Evolutionary conservation across 2,888 invertebrate species (phyloP).

Genomic region (Calephelis perditalis): DNA sequence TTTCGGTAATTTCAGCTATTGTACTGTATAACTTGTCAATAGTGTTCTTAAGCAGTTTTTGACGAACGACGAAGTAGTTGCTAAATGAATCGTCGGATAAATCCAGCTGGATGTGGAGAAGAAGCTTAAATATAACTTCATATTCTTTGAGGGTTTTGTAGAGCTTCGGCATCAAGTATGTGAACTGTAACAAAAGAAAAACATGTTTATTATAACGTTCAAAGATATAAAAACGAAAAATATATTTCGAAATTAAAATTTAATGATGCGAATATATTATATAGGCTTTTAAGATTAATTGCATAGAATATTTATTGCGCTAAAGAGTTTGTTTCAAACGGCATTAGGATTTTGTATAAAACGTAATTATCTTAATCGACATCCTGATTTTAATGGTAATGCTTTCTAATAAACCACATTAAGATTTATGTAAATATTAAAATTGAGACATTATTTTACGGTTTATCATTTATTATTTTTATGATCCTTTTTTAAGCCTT

Average conservation of each 20-base stretch:
- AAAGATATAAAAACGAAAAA: conserved; percentile 8
- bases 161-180: conserved; percentile 75
- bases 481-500: no score
- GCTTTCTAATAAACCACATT: no score
- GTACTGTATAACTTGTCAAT: conserved; percentile 74
- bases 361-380: no score
- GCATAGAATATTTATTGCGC: no score
- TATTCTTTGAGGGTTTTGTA: conserved; percentile 67
- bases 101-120: conserved; percentile 52
- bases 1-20: conserved; percentile 71
- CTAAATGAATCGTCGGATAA: conserved; percentile 62
- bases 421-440: no score
- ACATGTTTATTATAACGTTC: conserved; percentile 22
- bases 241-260: conserved; percentile 7
- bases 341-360: no score
- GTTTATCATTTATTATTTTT: no score
- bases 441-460: no score
- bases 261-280: no score
- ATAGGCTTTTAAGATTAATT: no score
- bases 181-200: conserved; percentile 73
- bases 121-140: conserved; percentile 55
- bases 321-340: no score
- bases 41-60: conserved; percentile 58
- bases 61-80: conserved; percentile 56
- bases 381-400: no score